phyloP scores from a whole-genome alignment of 2,113 vertebrate species.

The Pteronura brasiliensis region DNA sequence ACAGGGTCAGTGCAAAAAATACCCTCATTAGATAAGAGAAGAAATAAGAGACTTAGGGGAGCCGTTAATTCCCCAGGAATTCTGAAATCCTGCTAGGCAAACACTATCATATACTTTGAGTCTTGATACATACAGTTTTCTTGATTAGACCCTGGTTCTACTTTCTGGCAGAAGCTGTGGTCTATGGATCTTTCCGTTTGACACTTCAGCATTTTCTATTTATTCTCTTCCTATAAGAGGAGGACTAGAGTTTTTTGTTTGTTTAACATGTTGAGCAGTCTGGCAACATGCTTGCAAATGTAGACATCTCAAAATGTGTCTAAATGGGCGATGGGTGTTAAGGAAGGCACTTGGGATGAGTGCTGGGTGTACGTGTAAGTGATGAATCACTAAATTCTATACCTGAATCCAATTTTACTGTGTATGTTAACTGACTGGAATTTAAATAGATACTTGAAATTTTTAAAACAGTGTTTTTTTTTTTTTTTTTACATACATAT shows the following conservation, averaged over 20 bases:
- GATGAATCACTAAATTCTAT: not conserved
- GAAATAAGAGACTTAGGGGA: not conserved
- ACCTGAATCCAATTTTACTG: not conserved
- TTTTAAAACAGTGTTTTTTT: not conserved
- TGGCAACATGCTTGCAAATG: not conserved
- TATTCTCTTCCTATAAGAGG: not conserved
- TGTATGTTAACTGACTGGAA: not conserved
- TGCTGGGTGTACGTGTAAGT: not conserved
- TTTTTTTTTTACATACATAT: not conserved
- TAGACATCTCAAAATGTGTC: not conserved
- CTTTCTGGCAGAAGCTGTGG: not conserved
- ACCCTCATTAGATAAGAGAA: not conserved
- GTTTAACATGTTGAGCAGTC: not conserved
- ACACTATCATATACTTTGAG: not conserved
- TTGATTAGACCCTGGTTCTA: not conserved
- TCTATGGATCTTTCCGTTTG: not conserved
- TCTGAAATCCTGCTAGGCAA: not conserved
- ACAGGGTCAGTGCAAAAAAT: not conserved
- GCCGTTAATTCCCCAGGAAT: not conserved
- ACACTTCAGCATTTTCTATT: not conserved
- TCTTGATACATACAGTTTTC: not conserved
- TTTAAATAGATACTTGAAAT: not conserved
- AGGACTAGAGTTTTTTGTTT: not conserved
- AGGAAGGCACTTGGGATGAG: not conserved
- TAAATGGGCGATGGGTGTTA: not conserved